Percentiles rank a stretch among this genome's conserved stretches.
These are phyloP conservation scores for Okapia johnstoni DNA, from an alignment of 2,113 vertebrate genomes.

Conservation along the genomic window DNA sequence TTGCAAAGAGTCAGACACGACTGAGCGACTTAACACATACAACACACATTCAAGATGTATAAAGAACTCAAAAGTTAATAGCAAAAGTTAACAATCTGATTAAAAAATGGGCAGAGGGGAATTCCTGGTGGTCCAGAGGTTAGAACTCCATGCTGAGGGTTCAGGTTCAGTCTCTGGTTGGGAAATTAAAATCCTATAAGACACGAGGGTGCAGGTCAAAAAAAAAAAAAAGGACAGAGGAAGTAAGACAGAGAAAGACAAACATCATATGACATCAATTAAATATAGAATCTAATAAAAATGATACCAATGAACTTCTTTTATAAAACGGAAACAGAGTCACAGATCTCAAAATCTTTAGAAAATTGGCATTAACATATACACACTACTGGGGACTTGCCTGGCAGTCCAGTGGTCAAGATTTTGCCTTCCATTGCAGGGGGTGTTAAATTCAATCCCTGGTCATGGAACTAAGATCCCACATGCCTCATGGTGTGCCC, in stretches of 20 bases:
- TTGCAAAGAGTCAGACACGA: background rate
- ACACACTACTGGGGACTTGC: background rate
- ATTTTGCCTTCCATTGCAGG: background rate
- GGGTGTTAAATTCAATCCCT: background rate
- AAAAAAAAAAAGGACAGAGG: background rate
- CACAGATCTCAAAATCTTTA: background rate
- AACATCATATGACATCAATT: background rate
- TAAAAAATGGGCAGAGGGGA: background rate
- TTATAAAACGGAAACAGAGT: background rate
- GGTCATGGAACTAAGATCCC: background rate
- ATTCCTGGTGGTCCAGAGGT: background rate
- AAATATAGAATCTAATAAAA: background rate
- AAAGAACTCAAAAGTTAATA: background rate
- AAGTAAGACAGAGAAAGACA: background rate
- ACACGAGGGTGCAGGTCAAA: background rate
- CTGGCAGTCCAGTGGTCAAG: background rate
- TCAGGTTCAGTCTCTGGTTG: background rate
- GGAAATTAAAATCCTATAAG: background rate
- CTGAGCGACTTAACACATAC: background rate
- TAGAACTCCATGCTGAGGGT: background rate
- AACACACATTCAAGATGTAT: background rate
- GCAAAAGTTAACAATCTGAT: background rate
- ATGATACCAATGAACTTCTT: background rate
- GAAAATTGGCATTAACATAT: background rate
- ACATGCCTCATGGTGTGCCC: background rate